Evolutionary conservation across 1,140 invertebrate species (phyloP).

Genomic region (Popillia japonica): DNA sequence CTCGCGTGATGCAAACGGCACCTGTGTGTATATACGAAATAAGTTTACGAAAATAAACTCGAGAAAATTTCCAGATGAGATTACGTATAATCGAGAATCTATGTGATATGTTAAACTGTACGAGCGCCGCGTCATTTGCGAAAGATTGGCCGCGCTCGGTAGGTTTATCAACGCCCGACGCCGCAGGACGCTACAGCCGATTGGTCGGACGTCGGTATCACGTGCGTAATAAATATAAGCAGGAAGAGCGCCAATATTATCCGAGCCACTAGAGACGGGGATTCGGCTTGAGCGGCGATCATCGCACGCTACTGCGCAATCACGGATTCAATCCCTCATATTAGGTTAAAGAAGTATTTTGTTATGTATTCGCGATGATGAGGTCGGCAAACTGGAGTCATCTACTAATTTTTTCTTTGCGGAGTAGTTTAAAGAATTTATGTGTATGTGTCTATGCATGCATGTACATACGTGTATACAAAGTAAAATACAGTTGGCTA

Average conservation of each 20-base stretch:
- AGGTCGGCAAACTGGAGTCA: too few relatives aligned
- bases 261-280: neutral
- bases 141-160: conserved; percentile 10
- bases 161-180: conserved; percentile 34
- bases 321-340: neutral
- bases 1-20: too few relatives aligned
- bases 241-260: neutral
- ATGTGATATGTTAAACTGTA: neutral
- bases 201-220: conserved; percentile 29
- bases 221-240: conserved; percentile 34
- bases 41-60: too few relatives aligned
- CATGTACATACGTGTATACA: neutral
- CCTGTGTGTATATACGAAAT: too few relatives aligned
- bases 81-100: too few relatives aligned
- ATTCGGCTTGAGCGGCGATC: neutral
- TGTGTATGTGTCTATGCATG: neutral
- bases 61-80: too few relatives aligned
- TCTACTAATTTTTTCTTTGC: too few relatives aligned
- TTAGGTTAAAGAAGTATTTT: too few relatives aligned
- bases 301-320: neutral
- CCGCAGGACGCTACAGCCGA: conserved; percentile 17
- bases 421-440: neutral
- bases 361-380: too few relatives aligned
- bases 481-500: neutral
- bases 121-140: neutral